Evolutionary conservation across 2,113 vertebrate genomes (phyloP), one percentile per base, ranked within the genome.

Genomic region (Phyllostomus discolor): DNA sequence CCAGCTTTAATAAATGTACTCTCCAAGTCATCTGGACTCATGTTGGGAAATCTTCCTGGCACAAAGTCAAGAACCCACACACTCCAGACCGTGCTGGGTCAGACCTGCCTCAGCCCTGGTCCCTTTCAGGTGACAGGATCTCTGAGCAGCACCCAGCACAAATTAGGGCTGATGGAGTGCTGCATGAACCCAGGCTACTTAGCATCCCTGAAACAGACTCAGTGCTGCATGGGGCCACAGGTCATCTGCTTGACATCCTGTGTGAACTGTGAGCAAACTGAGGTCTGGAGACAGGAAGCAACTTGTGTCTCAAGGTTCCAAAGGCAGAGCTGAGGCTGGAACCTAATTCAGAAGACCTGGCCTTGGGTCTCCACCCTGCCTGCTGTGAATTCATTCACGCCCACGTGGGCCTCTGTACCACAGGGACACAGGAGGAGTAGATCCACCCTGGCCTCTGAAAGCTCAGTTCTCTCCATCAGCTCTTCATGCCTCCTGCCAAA

Each of bases 131-230:
- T 19, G 43, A 33, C 73, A 48, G 43, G 16, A 15, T 41, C 20
- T 3, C 4, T 2, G 20, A 50, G 80, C 57, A 22, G 10, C 11
- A 81, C 38, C 17, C 41, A 66, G 72, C 38, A 22, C 0, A 2
- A 16, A 59, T 28, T 8, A 62, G n/a, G 64, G 48, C 2, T 33
- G 17, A 38, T 0, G n/a, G 41, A 79, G 38, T 4, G 7, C 33
- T 15, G 35, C 24, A 3, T 16, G 2, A 19, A 10, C 7, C 0
- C 50, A 10, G 52, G 87, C 38, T 41, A 11, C 4, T n/a, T 31
- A 3, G 4, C 69, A 12, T 38, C 26, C 59, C 43, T 35, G 20
- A 79, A 54, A 72, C 28, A 54, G 89, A 67, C 15, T 62, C 69
- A 33, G 38, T 12, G 79, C 48, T 81, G 8, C 9, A 50, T 1